These are phyloP conservation scores for Hydropotes inermis DNA, from an alignment of 2,113 vertebrate species.

Conservation along the genomic window DNA sequence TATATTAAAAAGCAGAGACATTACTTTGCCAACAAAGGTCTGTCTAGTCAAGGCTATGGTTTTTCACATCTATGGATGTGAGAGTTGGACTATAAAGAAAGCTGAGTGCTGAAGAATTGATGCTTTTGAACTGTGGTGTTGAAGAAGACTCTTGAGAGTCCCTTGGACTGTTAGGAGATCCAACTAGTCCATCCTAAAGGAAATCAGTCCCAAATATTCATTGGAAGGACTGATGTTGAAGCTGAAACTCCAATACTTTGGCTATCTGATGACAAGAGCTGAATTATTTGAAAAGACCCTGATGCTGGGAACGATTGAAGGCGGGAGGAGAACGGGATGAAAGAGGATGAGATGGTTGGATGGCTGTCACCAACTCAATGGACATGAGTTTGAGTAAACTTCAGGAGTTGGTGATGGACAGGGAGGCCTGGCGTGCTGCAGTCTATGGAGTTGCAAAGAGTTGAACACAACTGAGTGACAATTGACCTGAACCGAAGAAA, in stretches of 20 bases:
- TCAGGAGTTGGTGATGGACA: neutral
- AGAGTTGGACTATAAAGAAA: neutral
- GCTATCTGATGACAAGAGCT: neutral
- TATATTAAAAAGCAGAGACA: neutral
- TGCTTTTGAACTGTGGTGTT: neutral
- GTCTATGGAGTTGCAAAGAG: neutral
- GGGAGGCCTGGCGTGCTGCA: neutral
- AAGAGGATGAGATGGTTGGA: neutral
- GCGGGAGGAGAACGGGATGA: neutral
- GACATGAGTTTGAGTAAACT: neutral
- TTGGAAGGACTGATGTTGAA: neutral
- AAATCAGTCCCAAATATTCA: neutral
- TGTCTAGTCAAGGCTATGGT: neutral
- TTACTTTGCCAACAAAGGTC: neutral
- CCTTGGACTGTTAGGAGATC: neutral
- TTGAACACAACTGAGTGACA: neutral
- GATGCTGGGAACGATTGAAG: neutral
- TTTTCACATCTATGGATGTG: neutral
- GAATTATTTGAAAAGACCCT: neutral
- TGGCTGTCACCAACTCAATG: neutral
- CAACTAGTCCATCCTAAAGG: neutral
- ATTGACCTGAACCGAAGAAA: neutral
- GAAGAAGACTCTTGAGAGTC: neutral
- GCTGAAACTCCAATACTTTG: neutral
- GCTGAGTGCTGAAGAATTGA: neutral